Evolutionary conservation across 2,888 invertebrate genomes (phyloP).

Genomic region (Agriopis leucophaearia): DNA sequence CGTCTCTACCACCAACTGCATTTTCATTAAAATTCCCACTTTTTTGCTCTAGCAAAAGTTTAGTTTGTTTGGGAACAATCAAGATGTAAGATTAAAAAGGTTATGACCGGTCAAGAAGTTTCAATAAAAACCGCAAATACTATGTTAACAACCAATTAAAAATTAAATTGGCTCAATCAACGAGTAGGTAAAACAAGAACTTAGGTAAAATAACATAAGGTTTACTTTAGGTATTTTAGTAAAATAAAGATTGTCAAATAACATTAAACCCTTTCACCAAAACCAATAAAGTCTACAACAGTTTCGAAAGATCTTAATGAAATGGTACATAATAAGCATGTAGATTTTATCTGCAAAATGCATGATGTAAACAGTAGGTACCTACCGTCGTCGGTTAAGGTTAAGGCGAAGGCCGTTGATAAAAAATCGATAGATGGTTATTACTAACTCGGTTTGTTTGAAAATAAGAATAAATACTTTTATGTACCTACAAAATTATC

Average conservation of each 20-base stretch:
- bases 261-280: neutral
- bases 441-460: slow-evolving; percentile 14
- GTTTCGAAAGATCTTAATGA: neutral
- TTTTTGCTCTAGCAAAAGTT: slow-evolving; percentile 27
- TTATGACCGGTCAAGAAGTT: slow-evolving; percentile 42
- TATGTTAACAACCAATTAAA: slow-evolving; percentile 4
- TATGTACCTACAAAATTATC: neutral
- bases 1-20: neutral
- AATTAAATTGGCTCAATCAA: slow-evolving; percentile 8
- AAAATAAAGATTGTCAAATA: neutral
- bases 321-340: slow-evolving; percentile 12
- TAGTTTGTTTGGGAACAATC: neutral
- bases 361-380: slow-evolving; percentile 35
- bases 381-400: slow-evolving; percentile 37
- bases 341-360: slow-evolving; percentile 37
- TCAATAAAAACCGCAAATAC: slow-evolving; percentile 1
- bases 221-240: neutral
- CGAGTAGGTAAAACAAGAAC: slow-evolving; percentile 1
- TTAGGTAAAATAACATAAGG: neutral
- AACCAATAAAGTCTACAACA: neutral
- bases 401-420: slow-evolving; percentile 36
- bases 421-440: slow-evolving; percentile 15
- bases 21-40: slow-evolving; percentile 15
- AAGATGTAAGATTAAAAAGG: slow-evolving; percentile 34
- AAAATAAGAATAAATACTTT: slow-evolving; percentile 2